Base-by-base conservation (phyloP, 2,888 invertebrate genomes). In the Sinopyrophorus schimmeli region DNA sequence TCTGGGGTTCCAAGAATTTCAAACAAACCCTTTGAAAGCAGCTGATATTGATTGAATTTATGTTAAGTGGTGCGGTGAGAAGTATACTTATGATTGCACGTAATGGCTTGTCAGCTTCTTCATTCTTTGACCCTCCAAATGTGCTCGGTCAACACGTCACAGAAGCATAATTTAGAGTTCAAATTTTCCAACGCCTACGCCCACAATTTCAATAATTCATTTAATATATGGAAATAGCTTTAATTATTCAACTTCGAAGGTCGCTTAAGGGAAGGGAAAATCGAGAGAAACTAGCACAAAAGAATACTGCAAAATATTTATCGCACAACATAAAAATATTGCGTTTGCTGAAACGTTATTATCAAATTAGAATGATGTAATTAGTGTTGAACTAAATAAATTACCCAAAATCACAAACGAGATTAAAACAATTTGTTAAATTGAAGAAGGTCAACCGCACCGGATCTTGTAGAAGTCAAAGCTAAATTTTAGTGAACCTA, bases 41-140 rank as follows among this genome's bases (percentile, higher is more conserved):
- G 59, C 42, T 53, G 55, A 57, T 65, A 66, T 66, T 62, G 66
- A 66, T 66, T 63, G 59, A 62, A 63, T 63, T 65, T 63, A 65
- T 65, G 63, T 62, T 61, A 61, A 64, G 60, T 59, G 62, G 44
- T 55, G 47, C 37, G 53, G 52, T 38, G 52, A 51, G 48, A 57
- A 61, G 61, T 58, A 62, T 62, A 62, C 63, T 63, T 63, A 52
- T 60, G 60, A 63, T 60, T 60, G 60, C 58, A 61, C 57, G 53
- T 61, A 63, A 62, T 60, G 57, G 61, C 57, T 55, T 55, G 60
- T 63, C 63, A 61, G 63, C 61, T 59, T 56, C 60, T 59, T 59
- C 44, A 54, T 48, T 47, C 26, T 38, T 12, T 28, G 49, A 38
- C 32, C 43, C 43, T 49, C 17, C 26, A 49, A 21, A 43, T 39